Evolutionary conservation across 2,888 invertebrate genomes (phyloP).

Genomic region (Gastrophysa polygoni): DNA sequence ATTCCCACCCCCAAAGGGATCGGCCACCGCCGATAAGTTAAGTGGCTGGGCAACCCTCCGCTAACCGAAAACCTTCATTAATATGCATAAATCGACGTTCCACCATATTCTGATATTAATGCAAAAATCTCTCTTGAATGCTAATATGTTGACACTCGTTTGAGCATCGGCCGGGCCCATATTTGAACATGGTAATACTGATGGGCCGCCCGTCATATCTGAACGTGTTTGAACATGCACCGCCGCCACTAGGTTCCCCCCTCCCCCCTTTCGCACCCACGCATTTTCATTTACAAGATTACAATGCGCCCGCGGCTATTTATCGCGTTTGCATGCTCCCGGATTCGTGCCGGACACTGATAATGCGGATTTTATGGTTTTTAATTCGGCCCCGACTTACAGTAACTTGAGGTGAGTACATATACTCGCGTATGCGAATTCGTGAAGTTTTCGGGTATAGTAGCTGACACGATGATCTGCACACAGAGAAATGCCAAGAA

Average conservation of each 20-base stretch:
- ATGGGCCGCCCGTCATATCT: slow-evolving; percentile 40
- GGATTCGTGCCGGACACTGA: slow-evolving; percentile 44
- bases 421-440: too few species aligned
- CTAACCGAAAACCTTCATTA: slow-evolving; percentile 42
- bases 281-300: slow-evolving; percentile 53
- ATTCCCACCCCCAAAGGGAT: slow-evolving; percentile 12
- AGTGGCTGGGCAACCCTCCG: slow-evolving; percentile 33
- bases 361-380: slow-evolving; percentile 49
- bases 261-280: slow-evolving; percentile 42
- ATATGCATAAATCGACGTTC: slow-evolving; percentile 55
- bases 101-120: slow-evolving; percentile 47
- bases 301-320: slow-evolving; percentile 45
- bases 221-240: slow-evolving; percentile 29
- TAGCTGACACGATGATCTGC: too few species aligned
- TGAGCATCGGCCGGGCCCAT: slow-evolving; percentile 31
- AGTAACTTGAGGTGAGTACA: too few species aligned
- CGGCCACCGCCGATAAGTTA: slow-evolving; percentile 30
- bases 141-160: slow-evolving; percentile 48
- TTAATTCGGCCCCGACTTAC: slow-evolving; percentile 28
- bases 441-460: too few species aligned
- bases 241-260: slow-evolving; percentile 9
- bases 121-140: slow-evolving; percentile 51
- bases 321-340: slow-evolving; percentile 50
- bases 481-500: too few species aligned
- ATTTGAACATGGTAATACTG: slow-evolving; percentile 46